Percentiles rank a stretch among this genome's conserved stretches.
Evolutionary conservation across 2,888 invertebrate genomes (phyloP).

Genomic region (Bembecia ichneumoniformis): DNA sequence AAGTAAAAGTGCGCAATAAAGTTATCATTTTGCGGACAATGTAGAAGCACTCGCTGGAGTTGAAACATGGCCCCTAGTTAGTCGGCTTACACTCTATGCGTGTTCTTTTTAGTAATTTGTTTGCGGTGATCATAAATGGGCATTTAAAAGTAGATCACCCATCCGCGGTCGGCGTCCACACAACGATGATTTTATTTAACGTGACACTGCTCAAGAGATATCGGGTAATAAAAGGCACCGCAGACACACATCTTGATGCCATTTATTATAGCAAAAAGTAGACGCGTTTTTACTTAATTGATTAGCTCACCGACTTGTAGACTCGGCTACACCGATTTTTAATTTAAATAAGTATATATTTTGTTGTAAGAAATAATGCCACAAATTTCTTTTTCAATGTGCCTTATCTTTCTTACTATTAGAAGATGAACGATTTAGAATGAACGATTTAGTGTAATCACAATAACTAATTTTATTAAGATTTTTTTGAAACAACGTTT

Average conservation of each 20-base stretch:
- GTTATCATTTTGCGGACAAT: constrained; percentile 6
- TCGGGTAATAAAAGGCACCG: constrained; percentile 45
- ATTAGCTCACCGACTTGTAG: constrained; percentile 21
- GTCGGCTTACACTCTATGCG: constrained; percentile 11
- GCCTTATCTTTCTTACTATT: no score
- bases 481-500: no score
- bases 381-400: no score
- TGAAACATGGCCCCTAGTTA: constrained; percentile 26
- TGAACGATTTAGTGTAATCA: no score
- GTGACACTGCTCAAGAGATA: constrained; percentile 57
- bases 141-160: constrained; percentile 53
- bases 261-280: constrained; percentile 35
- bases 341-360: constrained; percentile 12
- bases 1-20: neutral
- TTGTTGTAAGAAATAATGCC: constrained; percentile 10
- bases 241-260: constrained; percentile 45
- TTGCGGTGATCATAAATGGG: constrained; percentile 45
- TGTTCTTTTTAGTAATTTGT: constrained; percentile 46
- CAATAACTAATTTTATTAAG: no score
- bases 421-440: no score
- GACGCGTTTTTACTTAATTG: constrained; percentile 46
- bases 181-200: constrained; percentile 47
- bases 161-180: constrained; percentile 30
- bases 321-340: constrained; percentile 14
- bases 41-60: constrained; percentile 13